Evolutionary conservation across 2,797 vertebrate genomes (phyloP).

Genomic region (Leuciscus waleckii): DNA sequence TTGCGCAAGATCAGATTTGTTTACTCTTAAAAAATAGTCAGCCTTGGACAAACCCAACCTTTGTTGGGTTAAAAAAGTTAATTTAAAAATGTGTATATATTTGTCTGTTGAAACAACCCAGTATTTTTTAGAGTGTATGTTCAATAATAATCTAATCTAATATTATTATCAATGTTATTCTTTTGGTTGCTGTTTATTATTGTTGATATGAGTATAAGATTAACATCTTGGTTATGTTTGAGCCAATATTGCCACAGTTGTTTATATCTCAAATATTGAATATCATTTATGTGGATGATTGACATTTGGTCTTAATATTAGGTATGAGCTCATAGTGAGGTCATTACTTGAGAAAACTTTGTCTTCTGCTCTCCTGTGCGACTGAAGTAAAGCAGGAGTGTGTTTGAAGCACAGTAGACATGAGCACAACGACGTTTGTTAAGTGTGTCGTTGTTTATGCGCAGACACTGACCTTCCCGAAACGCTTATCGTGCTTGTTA

Average conservation of each 20-base stretch:
- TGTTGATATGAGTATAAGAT: not conserved
- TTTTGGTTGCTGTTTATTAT: not conserved
- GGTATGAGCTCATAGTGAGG: slow-evolving; percentile 19
- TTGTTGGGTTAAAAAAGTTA: no score
- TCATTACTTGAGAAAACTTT: slow-evolving; percentile 22
- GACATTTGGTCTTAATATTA: not conserved
- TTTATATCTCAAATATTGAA: not conserved
- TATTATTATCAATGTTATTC: not conserved
- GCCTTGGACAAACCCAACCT: no score
- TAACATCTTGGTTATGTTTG: not conserved
- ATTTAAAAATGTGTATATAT: no score
- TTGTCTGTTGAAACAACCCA: no score
- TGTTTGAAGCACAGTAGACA: not conserved
- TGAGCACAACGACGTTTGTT: not conserved
- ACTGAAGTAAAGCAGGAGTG: not conserved
- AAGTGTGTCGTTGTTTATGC: not conserved
- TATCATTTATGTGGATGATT: not conserved
- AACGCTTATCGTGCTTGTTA: not conserved
- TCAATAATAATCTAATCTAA: not conserved
- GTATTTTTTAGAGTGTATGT: no score
- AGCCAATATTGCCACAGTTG: not conserved
- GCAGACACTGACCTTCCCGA: not conserved
- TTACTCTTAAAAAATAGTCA: not conserved
- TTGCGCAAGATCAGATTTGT: not conserved
- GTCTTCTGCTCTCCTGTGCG: not conserved